Percentiles rank a stretch among this genome's conserved stretches.
Evolutionary conservation across 2,888 invertebrate genomes (phyloP).

Genomic region (Sarcophaga rosellei): DNA sequence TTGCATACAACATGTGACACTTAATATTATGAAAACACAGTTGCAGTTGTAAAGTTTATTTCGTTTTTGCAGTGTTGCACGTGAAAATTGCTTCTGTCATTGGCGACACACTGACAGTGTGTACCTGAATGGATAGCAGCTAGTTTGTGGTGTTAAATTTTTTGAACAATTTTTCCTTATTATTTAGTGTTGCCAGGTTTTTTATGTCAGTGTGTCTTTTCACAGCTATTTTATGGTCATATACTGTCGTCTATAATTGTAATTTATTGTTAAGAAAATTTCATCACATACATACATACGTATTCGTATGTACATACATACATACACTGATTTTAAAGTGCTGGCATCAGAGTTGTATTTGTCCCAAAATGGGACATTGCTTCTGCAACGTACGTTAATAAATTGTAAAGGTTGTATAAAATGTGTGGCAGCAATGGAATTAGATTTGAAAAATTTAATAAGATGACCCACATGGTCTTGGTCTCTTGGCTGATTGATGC

Average conservation of each 20-base stretch:
- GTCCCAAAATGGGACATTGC: neutral
- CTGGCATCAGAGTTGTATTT: neutral
- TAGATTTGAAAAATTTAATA: neutral
- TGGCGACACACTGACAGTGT: conserved; percentile 16
- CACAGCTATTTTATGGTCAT: conserved; percentile 50
- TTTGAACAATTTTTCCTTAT: neutral
- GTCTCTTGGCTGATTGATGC: too few species aligned
- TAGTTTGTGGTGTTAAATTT: too few species aligned
- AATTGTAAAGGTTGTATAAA: neutral
- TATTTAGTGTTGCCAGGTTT: neutral
- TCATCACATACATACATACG: neutral
- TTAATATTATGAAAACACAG: conserved; percentile 20
- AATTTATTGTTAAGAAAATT: conserved; percentile 57
- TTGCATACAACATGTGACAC: conserved; percentile 45
- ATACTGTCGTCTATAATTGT: conserved; percentile 61
- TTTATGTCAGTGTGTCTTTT: neutral
- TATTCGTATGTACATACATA: neutral
- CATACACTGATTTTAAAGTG: neutral
- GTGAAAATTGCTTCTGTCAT: conserved; percentile 55
- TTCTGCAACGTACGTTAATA: neutral
- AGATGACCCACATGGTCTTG: too few species aligned
- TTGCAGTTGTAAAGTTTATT: neutral
- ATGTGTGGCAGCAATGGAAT: conserved; percentile 17
- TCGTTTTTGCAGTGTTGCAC: conserved; percentile 48
- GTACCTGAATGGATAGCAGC: neutral